Evolutionary conservation across 2,888 invertebrate genomes (phyloP).

Genomic region (Cylloceria caligata): DNA sequence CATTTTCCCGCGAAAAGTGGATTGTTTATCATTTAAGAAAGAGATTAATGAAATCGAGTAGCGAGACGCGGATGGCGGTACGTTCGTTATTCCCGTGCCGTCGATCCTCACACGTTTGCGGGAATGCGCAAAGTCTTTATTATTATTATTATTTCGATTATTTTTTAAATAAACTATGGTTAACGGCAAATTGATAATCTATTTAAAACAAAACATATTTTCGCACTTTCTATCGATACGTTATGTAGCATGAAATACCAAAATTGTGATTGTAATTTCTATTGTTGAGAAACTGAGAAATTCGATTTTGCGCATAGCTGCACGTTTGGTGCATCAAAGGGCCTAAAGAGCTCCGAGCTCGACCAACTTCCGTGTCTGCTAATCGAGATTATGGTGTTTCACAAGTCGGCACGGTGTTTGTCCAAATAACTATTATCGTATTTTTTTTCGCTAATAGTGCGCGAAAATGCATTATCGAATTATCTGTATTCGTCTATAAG

Average conservation of each 20-base stretch:
- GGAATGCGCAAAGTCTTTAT: constrained; percentile 6
- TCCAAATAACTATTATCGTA: neutral
- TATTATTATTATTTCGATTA: constrained; percentile 18
- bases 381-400: constrained; percentile 42
- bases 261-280: constrained; percentile 20
- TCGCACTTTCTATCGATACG: neutral
- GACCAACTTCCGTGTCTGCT: constrained; percentile 52
- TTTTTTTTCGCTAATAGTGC: constrained; percentile 9
- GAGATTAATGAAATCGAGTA: constrained; percentile 23
- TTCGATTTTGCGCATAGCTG: constrained; percentile 32
- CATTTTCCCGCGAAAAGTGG: constrained; percentile 1
- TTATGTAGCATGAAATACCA: constrained; percentile 27
- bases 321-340: constrained; percentile 62
- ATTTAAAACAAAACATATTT: constrained; percentile 8
- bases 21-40: constrained; percentile 9
- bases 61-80: constrained; percentile 34
- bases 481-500: constrained; percentile 47
- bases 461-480: constrained; percentile 45
- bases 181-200: constrained; percentile 7
- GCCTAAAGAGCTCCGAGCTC: constrained; percentile 66
- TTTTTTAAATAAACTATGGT: neutral
- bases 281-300: constrained; percentile 53
- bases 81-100: constrained; percentile 19
- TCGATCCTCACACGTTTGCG: constrained; percentile 32
- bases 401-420: constrained; percentile 52